phyloP scores from a whole-genome alignment of 2,797 vertebrate genomes.

The Lateolabrax maculatus region DNA sequence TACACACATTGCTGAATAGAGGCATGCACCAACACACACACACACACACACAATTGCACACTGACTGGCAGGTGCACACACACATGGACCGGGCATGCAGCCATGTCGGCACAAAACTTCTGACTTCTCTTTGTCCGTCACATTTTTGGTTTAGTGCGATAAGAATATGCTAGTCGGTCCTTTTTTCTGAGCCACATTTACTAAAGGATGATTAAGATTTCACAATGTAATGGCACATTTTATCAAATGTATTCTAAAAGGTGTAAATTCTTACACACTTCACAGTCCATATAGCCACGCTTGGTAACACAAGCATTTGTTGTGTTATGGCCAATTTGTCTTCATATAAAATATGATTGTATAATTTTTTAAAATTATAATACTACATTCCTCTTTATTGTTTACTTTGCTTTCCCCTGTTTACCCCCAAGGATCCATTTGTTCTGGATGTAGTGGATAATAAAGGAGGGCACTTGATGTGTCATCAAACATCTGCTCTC shows the following conservation, averaged over 20 bases:
- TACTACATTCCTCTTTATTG: background rate
- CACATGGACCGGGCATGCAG: constrained; percentile 30
- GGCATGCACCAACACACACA: no score
- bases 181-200: constrained; percentile 45
- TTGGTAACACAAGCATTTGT: constrained; percentile 1
- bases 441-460: constrained; percentile 28
- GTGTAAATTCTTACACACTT: background rate
- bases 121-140: constrained; percentile 61
- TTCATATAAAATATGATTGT: constrained; percentile 12
- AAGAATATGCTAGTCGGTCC: constrained; percentile 16
- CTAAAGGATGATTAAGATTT: constrained; percentile 30
- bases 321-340: background rate
- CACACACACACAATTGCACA: background rate
- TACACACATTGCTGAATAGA: constrained; percentile 21
- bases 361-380: background rate
- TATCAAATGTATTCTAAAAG: background rate
- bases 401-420: constrained; percentile 7
- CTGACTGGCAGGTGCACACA: constrained; percentile 11
- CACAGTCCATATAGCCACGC: background rate
- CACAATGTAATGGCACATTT: background rate
- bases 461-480: constrained; percentile 37
- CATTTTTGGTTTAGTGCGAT: constrained; percentile 48
- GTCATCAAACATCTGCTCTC: constrained; percentile 49
- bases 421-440: constrained; percentile 36
- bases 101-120: constrained; percentile 38